A percentile compares a stretch with the other conserved stretches of the same genome.
phyloP scores from a whole-genome alignment of 2,888 invertebrate species.

The Chymomyza caudatula region DNA sequence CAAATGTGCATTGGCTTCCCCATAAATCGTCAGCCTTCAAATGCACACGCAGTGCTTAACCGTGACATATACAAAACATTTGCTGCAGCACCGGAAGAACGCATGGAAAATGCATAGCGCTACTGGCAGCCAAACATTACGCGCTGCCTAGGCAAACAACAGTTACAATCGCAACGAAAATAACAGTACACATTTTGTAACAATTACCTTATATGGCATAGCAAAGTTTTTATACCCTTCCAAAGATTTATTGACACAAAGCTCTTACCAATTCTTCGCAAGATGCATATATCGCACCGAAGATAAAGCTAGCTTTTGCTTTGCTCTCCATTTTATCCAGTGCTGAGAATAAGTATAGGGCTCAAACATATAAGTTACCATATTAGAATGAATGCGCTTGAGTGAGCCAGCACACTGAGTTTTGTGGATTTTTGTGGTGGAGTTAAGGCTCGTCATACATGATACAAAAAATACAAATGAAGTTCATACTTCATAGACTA shows the following conservation, averaged over 20 bases:
- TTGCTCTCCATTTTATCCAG: too few relatives aligned
- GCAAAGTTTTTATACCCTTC: not conserved
- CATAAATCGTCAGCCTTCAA: conserved; percentile 33
- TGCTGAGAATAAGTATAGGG: too few relatives aligned
- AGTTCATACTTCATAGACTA: too few relatives aligned
- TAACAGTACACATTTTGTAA: not conserved
- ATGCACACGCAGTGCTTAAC: conserved; percentile 8
- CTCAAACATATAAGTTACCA: too few relatives aligned
- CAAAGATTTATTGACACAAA: not conserved
- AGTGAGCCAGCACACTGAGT: too few relatives aligned
- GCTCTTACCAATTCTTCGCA: too few relatives aligned
- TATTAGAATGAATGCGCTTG: too few relatives aligned
- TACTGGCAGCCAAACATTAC: not conserved
- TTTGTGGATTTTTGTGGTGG: too few relatives aligned
- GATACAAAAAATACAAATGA: too few relatives aligned
- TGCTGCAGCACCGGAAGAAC: not conserved
- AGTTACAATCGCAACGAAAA: not conserved
- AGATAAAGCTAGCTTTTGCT: too few relatives aligned
- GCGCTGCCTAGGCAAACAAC: not conserved
- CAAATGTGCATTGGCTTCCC: not conserved
- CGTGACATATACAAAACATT: not conserved
- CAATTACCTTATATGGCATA: not conserved
- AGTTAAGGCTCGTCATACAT: too few relatives aligned
- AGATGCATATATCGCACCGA: too few relatives aligned
- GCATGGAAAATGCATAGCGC: not conserved